Conservation (phyloP, 2,113 vertebrate species). For the Nannospalax galili region DNA sequence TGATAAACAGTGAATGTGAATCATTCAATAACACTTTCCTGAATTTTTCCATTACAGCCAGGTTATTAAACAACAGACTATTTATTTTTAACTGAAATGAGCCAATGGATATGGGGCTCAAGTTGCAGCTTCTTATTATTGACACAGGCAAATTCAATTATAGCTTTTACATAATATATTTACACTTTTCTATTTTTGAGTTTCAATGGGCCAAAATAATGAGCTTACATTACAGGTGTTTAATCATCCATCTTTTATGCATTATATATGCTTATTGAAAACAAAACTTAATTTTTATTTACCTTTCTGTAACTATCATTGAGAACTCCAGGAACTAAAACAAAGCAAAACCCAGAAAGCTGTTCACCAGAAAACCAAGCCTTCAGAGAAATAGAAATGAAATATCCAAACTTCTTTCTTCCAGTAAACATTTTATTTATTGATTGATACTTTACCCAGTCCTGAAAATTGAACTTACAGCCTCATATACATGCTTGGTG, state of each 20-base stretch:
- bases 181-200: conserved; percentile 23
- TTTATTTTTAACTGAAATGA: too few species aligned
- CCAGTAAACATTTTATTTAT: background rate
- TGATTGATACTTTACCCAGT: background rate
- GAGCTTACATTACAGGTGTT: background rate
- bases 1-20: background rate
- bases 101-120: too few species aligned
- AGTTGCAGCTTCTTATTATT: background rate
- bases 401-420: background rate
- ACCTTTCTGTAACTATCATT: background rate
- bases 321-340: too few species aligned
- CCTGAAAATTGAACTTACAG: background rate
- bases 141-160: background rate
- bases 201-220: conserved; percentile 3
- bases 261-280: background rate
- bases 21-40: background rate
- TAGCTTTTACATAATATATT: background rate
- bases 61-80: too few species aligned
- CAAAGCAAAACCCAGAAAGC: background rate
- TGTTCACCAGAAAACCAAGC: conserved; percentile 11
- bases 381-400: background rate
- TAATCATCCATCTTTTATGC: background rate
- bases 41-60: too few species aligned
- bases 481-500: background rate
- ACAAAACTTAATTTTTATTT: background rate